Percentiles rank a stretch among this genome's conserved stretches.
These are phyloP conservation scores for Acrocephalus kingi DNA, from an alignment of 2,113 vertebrate genomes.

Conservation along the genomic window DNA sequence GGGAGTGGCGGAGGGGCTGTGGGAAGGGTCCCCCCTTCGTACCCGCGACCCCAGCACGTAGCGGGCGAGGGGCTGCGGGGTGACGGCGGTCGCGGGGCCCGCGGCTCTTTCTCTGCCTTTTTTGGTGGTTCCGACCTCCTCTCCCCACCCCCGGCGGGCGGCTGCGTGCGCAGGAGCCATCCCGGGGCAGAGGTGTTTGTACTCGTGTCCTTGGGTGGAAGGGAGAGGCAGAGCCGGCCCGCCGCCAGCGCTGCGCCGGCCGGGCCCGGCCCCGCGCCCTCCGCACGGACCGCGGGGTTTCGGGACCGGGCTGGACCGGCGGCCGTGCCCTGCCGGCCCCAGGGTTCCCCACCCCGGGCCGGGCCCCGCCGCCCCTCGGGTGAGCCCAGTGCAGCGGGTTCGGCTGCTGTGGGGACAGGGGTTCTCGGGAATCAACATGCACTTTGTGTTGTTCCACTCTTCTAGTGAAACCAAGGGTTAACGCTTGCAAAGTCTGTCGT, in stretches of 20 bases:
- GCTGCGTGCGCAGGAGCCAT: conserved; percentile 49
- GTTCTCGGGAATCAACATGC: rapidly evolving
- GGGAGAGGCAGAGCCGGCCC: background rate
- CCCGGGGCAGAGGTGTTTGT: conserved; percentile 49
- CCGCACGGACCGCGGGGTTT: background rate
- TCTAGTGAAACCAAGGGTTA: rapidly evolving
- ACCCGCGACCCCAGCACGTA: background rate
- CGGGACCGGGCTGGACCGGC: rapidly evolving
- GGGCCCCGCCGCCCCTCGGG: background rate
- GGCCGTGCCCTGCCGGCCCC: background rate
- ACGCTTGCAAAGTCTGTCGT: rapidly evolving
- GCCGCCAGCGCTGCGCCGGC: background rate
- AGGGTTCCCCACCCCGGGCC: rapidly evolving
- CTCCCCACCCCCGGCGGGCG: background rate
- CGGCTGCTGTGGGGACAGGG: background rate
- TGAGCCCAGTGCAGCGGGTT: background rate
- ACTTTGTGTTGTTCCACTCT: background rate
- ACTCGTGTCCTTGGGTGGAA: conserved; percentile 48
- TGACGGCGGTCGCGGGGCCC: background rate
- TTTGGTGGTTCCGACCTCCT: conserved; percentile 9
- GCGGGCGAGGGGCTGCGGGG: background rate
- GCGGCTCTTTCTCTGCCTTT: background rate
- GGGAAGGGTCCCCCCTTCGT: background rate
- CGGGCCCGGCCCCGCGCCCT: background rate
- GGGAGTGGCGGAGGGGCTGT: background rate